Evolutionary conservation across 1,140 invertebrate genomes (phyloP), one percentile per base, ranked within the genome.

Genomic region (Gonatopus flavifemur): DNA sequence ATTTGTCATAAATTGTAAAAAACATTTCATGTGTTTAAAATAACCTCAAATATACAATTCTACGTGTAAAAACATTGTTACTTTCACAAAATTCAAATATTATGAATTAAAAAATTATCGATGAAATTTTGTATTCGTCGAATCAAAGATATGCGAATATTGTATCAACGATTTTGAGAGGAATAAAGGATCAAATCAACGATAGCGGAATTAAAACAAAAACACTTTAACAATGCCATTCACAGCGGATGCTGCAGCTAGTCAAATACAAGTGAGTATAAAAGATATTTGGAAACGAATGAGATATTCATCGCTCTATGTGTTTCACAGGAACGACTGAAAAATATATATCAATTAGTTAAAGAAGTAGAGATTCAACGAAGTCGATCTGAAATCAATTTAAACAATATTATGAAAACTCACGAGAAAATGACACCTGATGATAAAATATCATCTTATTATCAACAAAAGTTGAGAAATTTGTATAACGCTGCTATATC

Each of bases 361-460:
- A 86, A 88, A 69, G 86, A 94, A 42, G 87, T 94, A 58, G 87
- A 95, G 72, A 83, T 84, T 55, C 89, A 92, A 59, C 81, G 91
- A 33, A 80, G 80, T 24, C 79, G 86, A 31, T 90, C 87, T 57
- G 91, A 94, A 61, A 83, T 86, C 28, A 91, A 89, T 49, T 82
- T 94, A 41, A 86, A 86, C 22, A 86, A 86, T 50, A 86, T 95
- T 49, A 76, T 86, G 12, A 88, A 91, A 70, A 86, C 88, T 8
- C 89, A 93, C 65, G 91, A 92, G 67, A 82, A 83, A 67, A 81
- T 87, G 49, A 82, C 82, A 28, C 80, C 83, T 25, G 86, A 89
- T 62, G 86, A 89, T 52, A 87, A 85, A 77, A 67, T 82, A 0
- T 80, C 82, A 7, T 77, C 81, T 15, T 82, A 84, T 65, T 81